These are phyloP conservation scores for Sylvicapra grimmia DNA, from an alignment of 2,113 vertebrate genomes.

Conservation along the genomic window DNA sequence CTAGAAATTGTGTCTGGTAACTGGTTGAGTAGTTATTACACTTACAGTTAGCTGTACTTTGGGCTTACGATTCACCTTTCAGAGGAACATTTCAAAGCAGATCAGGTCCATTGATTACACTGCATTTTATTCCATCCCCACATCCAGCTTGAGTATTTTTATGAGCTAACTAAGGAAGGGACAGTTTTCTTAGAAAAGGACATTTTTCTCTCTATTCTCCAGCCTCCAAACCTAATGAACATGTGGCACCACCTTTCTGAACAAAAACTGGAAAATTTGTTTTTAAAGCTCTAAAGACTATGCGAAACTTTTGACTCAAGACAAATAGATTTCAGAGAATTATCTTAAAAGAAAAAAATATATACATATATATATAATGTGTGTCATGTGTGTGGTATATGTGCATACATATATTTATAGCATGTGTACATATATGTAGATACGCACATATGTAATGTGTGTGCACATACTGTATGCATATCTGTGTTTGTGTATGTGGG, in stretches of 20 bases:
- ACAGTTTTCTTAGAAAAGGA: neutral
- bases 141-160: neutral
- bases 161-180: neutral
- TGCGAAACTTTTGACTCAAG: neutral
- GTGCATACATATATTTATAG: neutral
- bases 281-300: neutral
- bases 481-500: neutral
- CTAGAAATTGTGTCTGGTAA: neutral
- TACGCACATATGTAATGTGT: rapidly evolving
- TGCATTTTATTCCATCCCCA: neutral
- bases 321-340: neutral
- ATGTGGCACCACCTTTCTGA: neutral
- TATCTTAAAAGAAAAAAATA: neutral
- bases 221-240: neutral
- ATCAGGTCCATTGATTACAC: neutral
- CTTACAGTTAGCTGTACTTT: neutral
- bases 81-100: neutral
- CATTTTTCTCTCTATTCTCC: neutral
- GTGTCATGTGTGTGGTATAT: too few species aligned
- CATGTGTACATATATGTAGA: neutral
- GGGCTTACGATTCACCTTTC: neutral
- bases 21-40: neutral
- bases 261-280: neutral
- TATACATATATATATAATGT: neutral
- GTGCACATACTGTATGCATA: neutral